Evolutionary conservation across 2,797 vertebrate species (phyloP).

Genomic region (Amphiprion clarkii): DNA sequence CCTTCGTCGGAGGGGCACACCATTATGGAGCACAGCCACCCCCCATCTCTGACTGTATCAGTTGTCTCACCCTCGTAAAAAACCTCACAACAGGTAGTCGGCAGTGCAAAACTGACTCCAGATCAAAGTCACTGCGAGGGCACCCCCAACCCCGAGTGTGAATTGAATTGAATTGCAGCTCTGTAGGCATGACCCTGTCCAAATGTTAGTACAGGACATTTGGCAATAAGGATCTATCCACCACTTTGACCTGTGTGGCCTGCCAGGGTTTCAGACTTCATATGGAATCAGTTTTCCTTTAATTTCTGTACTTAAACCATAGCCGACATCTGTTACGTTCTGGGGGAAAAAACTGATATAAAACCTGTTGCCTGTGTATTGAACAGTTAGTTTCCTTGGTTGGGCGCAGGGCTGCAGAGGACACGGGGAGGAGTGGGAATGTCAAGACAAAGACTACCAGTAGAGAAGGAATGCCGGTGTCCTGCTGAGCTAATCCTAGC

Average conservation of each 20-base stretch:
- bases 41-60: conserved; percentile 40
- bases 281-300: neutral
- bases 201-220: conserved; percentile 1
- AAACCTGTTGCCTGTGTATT: conserved; percentile 41
- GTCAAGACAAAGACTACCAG: conserved; percentile 90
- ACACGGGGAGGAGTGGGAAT: conserved; percentile 90
- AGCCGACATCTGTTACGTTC: neutral
- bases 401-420: conserved; percentile 79
- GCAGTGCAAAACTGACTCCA: conserved; percentile 62
- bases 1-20: conserved; percentile 41
- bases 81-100: conserved; percentile 68
- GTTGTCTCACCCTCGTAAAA: conserved; percentile 54
- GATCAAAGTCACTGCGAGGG: conserved; percentile 60
- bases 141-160: conserved; percentile 46
- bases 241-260: conserved; percentile 2
- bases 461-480: conserved; percentile 87
- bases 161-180: conserved; percentile 23
- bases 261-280: neutral
- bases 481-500: conserved; percentile 89
- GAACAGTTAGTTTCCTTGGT: conserved; percentile 56
- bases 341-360: neutral
- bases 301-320: neutral
- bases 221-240: neutral
- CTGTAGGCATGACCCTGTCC: conserved; percentile 20
- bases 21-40: conserved; percentile 13